Conservation (phyloP, 2,113 vertebrate genomes). For the Stegastes partitus region DNA sequence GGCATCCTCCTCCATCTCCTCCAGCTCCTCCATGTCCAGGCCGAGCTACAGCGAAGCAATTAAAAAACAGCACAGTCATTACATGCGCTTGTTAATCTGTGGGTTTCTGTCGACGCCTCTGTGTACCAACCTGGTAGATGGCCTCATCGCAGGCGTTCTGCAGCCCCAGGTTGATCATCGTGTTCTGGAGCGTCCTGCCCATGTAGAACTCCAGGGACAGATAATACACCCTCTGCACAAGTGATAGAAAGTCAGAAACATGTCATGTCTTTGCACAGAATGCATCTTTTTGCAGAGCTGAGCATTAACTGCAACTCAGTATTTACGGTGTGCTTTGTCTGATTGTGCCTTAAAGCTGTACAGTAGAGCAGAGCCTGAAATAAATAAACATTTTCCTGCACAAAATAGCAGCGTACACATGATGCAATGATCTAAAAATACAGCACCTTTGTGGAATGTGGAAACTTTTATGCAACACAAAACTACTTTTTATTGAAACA, state of each 20-base stretch:
- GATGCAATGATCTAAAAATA: conserved; percentile 22
- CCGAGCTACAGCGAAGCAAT: conserved; percentile 84
- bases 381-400: conserved; percentile 1
- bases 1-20: conserved; percentile 97
- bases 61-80: neutral
- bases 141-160: conserved; percentile 97
- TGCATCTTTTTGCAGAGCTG: neutral
- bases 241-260: neutral
- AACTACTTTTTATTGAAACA: neutral
- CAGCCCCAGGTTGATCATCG: conserved; percentile 97
- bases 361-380: neutral
- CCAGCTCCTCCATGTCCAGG: conserved; percentile 97
- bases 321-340: too few relatives aligned
- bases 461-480: conserved; percentile 25
- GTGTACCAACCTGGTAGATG: conserved; percentile 91
- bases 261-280: neutral
- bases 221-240: conserved; percentile 92
- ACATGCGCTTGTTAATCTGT: neutral
- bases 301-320: too few relatives aligned
- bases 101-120: too few relatives aligned
- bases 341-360: neutral
- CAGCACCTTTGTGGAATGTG: neutral
- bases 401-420: neutral
- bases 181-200: conserved; percentile 95
- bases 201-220: conserved; percentile 98